phyloP scores from a whole-genome alignment of 2,888 invertebrate genomes.

The Pantelozetes paolii region DNA sequence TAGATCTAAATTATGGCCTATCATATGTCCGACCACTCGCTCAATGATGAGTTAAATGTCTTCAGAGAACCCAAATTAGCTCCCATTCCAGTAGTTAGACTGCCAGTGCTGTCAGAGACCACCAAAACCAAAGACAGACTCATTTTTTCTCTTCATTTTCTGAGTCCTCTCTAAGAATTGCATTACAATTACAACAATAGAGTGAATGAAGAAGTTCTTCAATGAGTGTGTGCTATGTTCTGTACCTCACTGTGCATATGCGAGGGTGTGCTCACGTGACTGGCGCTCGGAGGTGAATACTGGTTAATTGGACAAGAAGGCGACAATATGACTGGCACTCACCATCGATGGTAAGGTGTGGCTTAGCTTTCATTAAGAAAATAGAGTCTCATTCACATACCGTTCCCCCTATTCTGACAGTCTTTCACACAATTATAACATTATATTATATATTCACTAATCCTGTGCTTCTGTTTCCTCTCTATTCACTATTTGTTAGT shows the following conservation, averaged over 20 bases:
- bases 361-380: conserved; percentile 19
- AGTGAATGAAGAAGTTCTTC: neutral
- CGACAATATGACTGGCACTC: conserved; percentile 33
- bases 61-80: conserved; percentile 13
- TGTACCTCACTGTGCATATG: neutral
- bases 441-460: neutral
- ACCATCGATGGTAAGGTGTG: conserved; percentile 6
- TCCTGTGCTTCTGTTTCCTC: neutral
- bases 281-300: neutral
- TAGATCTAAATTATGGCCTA: conserved; percentile 30
- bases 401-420: neutral
- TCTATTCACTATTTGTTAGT: neutral
- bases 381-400: neutral
- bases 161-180: neutral
- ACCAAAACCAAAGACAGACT: neutral
- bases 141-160: conserved; percentile 1
- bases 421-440: neutral
- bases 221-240: conserved; percentile 2
- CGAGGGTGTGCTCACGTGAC: conserved; percentile 29
- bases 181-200: neutral
- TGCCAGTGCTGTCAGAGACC: neutral
- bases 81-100: conserved; percentile 3
- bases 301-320: conserved; percentile 34
- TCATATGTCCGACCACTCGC: conserved; percentile 12
- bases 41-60: conserved; percentile 29